Conservation (phyloP, 2,888 invertebrate genomes). For the Drosophila pullipes region DNA sequence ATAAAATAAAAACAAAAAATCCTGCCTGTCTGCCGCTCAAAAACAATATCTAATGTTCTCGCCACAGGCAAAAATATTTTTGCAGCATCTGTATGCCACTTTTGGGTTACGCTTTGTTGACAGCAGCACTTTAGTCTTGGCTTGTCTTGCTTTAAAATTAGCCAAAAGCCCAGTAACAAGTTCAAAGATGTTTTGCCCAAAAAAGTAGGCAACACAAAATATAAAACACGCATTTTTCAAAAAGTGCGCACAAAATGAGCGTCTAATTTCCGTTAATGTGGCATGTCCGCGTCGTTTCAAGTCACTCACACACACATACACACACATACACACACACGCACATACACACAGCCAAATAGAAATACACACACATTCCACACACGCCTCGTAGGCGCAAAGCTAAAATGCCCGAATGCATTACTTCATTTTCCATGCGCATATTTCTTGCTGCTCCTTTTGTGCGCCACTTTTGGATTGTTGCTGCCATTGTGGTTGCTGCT, state of each 20-base stretch:
- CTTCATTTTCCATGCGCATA: constrained; percentile 68
- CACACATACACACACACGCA: constrained; percentile 9
- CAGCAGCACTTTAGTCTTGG: constrained; percentile 28
- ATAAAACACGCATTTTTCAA: constrained; percentile 52
- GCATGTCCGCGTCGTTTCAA: constrained; percentile 56
- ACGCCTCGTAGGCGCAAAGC: constrained; percentile 35
- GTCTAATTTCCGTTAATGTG: constrained; percentile 77
- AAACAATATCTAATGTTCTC: constrained; percentile 79
- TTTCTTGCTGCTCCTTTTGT: constrained; percentile 35
- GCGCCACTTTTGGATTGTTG: constrained; percentile 17
- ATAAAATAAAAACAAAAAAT: not conserved
- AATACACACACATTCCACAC: constrained; percentile 32
- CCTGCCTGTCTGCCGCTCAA: constrained; percentile 75
- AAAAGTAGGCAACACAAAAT: constrained; percentile 67
- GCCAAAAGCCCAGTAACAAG: constrained; percentile 70
- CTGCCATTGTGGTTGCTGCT: constrained; percentile 13
- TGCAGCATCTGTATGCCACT: constrained; percentile 55
- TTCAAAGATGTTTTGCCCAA: constrained; percentile 64
- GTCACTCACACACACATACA: constrained; percentile 24
- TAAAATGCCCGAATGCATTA: constrained; percentile 70
- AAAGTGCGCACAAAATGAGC: constrained; percentile 61
- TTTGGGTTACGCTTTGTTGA: constrained; percentile 56
- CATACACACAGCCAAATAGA: constrained; percentile 11
- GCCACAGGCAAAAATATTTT: constrained; percentile 75
- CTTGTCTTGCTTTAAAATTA: constrained; percentile 62